Evolutionary conservation across 2,113 vertebrate species (phyloP).

Genomic region (Nicator chloris): DNA sequence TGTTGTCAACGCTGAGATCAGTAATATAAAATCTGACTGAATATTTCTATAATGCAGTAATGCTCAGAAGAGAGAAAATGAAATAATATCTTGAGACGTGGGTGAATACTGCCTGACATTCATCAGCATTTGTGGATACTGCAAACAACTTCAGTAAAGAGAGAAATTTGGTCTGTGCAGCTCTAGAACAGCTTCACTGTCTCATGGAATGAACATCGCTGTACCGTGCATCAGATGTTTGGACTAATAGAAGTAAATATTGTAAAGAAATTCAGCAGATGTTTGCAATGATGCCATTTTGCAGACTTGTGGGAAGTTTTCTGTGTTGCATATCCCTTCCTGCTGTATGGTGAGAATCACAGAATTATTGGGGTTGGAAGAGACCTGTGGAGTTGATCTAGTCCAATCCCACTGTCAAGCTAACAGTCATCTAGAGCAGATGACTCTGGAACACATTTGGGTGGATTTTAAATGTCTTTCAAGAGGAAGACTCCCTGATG

Average conservation of each 20-base stretch:
- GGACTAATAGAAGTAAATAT: not conserved
- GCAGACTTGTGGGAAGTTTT: not conserved
- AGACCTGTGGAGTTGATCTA: not conserved
- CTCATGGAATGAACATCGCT: rapidly evolving
- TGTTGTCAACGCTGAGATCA: not conserved
- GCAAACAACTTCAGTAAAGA: not conserved
- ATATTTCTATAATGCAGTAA: not conserved
- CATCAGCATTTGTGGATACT: not conserved
- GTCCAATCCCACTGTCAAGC: not conserved
- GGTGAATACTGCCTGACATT: not conserved
- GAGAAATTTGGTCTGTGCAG: not conserved
- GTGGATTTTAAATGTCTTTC: not conserved
- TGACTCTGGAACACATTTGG: not conserved
- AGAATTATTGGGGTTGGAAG: not conserved
- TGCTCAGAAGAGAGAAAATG: not conserved
- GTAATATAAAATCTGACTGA: not conserved
- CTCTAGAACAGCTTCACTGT: not conserved
- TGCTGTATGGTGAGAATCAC: not conserved
- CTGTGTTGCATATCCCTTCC: not conserved
- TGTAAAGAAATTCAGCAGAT: not conserved
- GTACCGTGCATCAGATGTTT: not conserved
- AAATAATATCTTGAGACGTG: not conserved
- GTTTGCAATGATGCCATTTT: not conserved
- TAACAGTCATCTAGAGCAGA: not conserved
- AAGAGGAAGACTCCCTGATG: not conserved